Conservation (phyloP, 2,797 vertebrate genomes). For the Poecilia gillii region DNA sequence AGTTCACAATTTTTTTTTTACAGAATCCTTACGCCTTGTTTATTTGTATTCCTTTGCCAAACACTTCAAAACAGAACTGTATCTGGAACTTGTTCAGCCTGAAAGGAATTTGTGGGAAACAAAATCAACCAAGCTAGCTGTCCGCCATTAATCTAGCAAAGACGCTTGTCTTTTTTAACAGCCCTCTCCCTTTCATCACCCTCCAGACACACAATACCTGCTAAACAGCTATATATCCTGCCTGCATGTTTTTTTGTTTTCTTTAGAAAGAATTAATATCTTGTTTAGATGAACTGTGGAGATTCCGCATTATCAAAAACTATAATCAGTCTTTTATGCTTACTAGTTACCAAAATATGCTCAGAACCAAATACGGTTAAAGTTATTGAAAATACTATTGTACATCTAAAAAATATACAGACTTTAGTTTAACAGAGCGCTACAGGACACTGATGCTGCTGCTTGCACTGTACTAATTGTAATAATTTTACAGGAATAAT, state of each 20-base stretch:
- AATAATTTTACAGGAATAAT: neutral
- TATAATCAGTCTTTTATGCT: slow-evolving; percentile 50
- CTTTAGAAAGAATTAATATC: slow-evolving; percentile 45
- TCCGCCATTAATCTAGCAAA: slow-evolving; percentile 52
- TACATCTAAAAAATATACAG: neutral
- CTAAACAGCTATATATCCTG: slow-evolving; percentile 55
- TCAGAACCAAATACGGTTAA: slow-evolving; percentile 32
- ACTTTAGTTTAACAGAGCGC: neutral
- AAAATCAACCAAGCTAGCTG: slow-evolving; percentile 46
- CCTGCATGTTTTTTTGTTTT: slow-evolving; percentile 2
- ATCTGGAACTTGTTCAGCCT: slow-evolving; percentile 38
- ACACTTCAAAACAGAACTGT: slow-evolving; percentile 27
- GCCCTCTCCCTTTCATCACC: slow-evolving; percentile 22
- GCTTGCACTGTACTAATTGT: neutral
- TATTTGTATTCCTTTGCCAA: slow-evolving; percentile 29
- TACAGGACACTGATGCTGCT: neutral
- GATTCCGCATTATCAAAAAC: slow-evolving; percentile 25
- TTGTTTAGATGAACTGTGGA: slow-evolving; percentile 40
- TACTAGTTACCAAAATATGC: slow-evolving; percentile 39
- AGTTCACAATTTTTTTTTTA: neutral
- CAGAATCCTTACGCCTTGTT: slow-evolving; percentile 17
- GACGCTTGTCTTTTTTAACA: slow-evolving; percentile 18
- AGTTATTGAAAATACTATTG: slow-evolving; percentile 22
- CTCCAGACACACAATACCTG: slow-evolving; percentile 18
- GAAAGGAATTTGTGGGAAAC: slow-evolving; percentile 37